Percentiles rank a stretch among this genome's conserved stretches.
Conservation (phyloP, 2,888 invertebrate species). For the Sarcophaga subvicina region DNA sequence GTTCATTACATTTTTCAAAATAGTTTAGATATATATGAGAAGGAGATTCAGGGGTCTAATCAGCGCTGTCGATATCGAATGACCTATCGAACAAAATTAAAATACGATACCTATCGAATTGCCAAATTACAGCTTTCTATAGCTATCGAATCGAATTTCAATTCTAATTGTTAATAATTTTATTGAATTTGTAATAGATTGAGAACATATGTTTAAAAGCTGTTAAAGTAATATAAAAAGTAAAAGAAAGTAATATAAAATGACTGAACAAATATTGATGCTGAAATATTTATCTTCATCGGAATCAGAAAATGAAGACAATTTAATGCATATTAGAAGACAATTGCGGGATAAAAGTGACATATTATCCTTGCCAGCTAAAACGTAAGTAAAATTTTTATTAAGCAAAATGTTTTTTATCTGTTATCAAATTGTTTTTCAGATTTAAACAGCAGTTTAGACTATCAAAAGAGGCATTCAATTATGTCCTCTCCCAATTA, state of each 20-base stretch:
- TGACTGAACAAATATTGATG: no score
- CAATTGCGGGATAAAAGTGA: not conserved
- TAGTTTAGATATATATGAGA: conserved; percentile 1
- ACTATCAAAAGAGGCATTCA: not conserved
- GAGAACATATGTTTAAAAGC: not conserved
- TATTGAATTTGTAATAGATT: conserved; percentile 19
- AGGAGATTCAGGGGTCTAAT: conserved; percentile 26
- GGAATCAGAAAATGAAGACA: not conserved
- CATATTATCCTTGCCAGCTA: not conserved
- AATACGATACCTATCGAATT: not conserved
- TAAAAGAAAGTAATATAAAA: no score
- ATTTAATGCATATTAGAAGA: not conserved
- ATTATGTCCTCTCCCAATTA: not conserved
- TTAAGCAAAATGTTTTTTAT: no score
- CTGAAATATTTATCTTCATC: no score
- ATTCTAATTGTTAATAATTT: not conserved
- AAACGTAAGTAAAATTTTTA: no score
- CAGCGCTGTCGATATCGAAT: not conserved
- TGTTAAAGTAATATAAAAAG: no score
- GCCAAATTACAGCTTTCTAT: conserved; percentile 6
- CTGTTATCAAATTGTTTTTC: no score
- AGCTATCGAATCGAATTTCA: conserved; percentile 22
- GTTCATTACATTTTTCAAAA: conserved; percentile 1
- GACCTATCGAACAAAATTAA: conserved; percentile 17
- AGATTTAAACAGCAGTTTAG: not conserved